Evolutionary conservation across 2,113 vertebrate species (phyloP).

Genomic region (Mola mola): DNA sequence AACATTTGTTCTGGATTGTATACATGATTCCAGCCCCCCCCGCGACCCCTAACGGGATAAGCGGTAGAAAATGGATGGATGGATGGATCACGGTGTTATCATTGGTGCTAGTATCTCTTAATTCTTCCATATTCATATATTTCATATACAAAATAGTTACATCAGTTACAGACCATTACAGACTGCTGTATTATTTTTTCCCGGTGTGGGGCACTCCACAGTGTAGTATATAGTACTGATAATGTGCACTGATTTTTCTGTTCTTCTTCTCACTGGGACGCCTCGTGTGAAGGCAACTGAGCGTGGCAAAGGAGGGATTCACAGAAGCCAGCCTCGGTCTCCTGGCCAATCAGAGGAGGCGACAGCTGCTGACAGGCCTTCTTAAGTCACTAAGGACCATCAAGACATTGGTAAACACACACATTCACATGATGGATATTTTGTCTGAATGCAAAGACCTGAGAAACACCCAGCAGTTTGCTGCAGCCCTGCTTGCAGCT

Average conservation of each 20-base stretch:
- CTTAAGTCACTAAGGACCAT: slow-evolving; percentile 97
- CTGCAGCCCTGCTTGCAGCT: neutral
- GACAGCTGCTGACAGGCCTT: slow-evolving; percentile 93
- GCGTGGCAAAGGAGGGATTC: slow-evolving; percentile 93
- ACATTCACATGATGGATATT: too few relatives aligned
- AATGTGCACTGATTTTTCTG: neutral
- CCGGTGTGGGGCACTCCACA: neutral
- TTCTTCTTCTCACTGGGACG: neutral
- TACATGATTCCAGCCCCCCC: too few relatives aligned
- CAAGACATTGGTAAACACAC: slow-evolving; percentile 91
- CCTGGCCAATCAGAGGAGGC: slow-evolving; percentile 93
- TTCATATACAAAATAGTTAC: too few relatives aligned
- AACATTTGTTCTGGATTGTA: too few relatives aligned
- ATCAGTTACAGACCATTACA: neutral
- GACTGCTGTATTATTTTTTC: too few relatives aligned
- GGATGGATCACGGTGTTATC: too few relatives aligned
- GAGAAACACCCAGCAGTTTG: too few relatives aligned
- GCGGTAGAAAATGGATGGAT: too few relatives aligned
- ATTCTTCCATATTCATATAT: too few relatives aligned
- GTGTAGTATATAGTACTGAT: neutral
- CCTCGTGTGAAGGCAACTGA: slow-evolving; percentile 86
- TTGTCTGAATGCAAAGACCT: too few relatives aligned
- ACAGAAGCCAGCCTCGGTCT: slow-evolving; percentile 96
- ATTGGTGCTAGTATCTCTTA: too few relatives aligned
- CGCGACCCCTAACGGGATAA: too few relatives aligned